These are phyloP conservation scores for Caenorhabditis briggsae DNA, from an alignment of 1,140 invertebrate species.

Conservation along the genomic window DNA sequence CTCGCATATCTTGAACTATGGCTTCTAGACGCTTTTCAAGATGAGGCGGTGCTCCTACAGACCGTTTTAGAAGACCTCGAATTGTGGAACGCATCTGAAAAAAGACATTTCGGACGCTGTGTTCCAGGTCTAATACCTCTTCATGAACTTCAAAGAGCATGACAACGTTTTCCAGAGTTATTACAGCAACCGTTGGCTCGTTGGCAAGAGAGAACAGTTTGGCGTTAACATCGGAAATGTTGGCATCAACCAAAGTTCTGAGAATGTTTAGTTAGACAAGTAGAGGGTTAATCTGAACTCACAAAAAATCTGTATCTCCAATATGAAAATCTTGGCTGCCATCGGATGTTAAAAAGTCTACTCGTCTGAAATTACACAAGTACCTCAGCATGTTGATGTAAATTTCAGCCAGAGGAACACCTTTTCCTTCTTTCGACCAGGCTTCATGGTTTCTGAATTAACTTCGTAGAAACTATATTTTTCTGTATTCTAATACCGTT, in stretches of 20 bases:
- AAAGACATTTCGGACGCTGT: too few species aligned
- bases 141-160: slow-evolving; percentile 36
- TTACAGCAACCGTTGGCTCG: slow-evolving; percentile 36
- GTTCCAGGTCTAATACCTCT: not conserved
- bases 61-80: slow-evolving; percentile 28
- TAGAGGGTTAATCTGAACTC: not conserved
- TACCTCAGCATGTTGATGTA: slow-evolving; percentile 42
- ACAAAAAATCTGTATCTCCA: slow-evolving; percentile 9
- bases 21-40: not conserved
- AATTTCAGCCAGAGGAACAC: slow-evolving; percentile 21
- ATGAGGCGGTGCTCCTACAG: slow-evolving; percentile 9
- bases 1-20: not conserved
- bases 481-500: not conserved
- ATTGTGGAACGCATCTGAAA: slow-evolving; percentile 39
- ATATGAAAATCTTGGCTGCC: not conserved
- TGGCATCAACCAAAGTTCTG: not conserved
- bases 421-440: slow-evolving; percentile 23
- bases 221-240: slow-evolving; percentile 28
- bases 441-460: slow-evolving; percentile 8
- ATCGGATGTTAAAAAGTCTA: not conserved
- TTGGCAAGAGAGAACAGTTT: slow-evolving; percentile 44
- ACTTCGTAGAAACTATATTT: too few species aligned
- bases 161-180: slow-evolving; percentile 15
- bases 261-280: too few species aligned
- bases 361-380: not conserved